Percentiles rank a stretch among this genome's conserved stretches.
phyloP scores from a whole-genome alignment of 2,888 invertebrate species.

The Conops quadrifasciatus region DNA sequence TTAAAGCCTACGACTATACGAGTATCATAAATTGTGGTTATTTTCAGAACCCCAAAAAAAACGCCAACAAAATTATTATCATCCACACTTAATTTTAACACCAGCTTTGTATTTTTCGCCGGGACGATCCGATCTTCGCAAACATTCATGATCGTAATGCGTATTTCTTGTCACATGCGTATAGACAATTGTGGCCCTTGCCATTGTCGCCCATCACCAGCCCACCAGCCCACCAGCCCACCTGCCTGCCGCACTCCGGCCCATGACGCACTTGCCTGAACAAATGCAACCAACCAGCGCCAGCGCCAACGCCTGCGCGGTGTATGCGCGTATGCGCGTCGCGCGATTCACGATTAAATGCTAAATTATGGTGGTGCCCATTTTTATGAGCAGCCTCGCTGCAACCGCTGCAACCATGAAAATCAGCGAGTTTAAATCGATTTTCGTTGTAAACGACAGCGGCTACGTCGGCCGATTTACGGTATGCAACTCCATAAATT shows the following conservation, averaged over 20 bases:
- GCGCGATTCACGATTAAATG: constrained; percentile 5
- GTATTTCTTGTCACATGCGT: too few relatives aligned
- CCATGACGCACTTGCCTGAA: too few relatives aligned
- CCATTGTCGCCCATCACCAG: too few relatives aligned
- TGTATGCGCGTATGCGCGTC: not conserved
- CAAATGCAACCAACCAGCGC: not conserved
- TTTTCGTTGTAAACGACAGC: constrained; percentile 30
- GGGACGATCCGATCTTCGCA: too few relatives aligned
- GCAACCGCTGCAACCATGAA: constrained; percentile 13
- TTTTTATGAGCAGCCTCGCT: constrained; percentile 15
- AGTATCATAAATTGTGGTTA: not conserved
- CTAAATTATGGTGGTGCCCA: constrained; percentile 25
- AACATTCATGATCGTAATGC: too few relatives aligned
- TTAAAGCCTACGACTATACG: too few relatives aligned
- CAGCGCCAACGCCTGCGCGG: not conserved
- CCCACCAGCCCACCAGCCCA: too few relatives aligned
- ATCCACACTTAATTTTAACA: too few relatives aligned
- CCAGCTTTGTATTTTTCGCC: too few relatives aligned
- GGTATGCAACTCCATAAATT: constrained; percentile 18
- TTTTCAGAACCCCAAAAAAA: not conserved
- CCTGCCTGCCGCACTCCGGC: too few relatives aligned
- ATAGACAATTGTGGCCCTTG: too few relatives aligned
- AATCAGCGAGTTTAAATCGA: constrained; percentile 35
- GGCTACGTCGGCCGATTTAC: constrained; percentile 27
- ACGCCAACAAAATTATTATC: too few relatives aligned